These are phyloP conservation scores for Halocaridina rubra DNA, from an alignment of 2,888 invertebrate genomes.

Conservation along the genomic window DNA sequence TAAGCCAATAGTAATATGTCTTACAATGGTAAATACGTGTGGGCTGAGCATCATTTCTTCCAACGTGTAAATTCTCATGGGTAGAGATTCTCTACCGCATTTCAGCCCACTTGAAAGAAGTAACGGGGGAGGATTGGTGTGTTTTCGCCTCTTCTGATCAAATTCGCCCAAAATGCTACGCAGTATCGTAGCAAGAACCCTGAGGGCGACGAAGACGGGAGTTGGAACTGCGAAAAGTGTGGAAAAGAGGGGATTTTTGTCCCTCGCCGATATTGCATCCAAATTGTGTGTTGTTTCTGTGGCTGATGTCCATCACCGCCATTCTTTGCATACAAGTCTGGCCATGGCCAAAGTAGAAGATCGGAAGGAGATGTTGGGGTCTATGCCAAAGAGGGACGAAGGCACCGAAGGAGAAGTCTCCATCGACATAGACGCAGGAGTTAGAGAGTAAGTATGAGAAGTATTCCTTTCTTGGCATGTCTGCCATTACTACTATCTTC, in stretches of 20 bases:
- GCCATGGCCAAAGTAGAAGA: slow-evolving; percentile 66
- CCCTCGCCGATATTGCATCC: slow-evolving; percentile 12
- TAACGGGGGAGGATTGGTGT: slow-evolving; percentile 28
- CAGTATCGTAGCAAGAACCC: slow-evolving; percentile 36
- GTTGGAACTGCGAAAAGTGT: background rate
- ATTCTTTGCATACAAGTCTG: slow-evolving; percentile 5
- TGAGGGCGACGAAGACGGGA: background rate
- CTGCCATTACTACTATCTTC: too few relatives aligned
- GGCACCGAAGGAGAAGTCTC: slow-evolving; percentile 82
- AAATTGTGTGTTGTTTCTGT: slow-evolving; percentile 12
- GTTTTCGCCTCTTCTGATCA: slow-evolving; percentile 15
- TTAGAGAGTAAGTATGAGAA: slow-evolving; percentile 73
- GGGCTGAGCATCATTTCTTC: slow-evolving; percentile 6
- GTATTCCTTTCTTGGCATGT: too few relatives aligned
- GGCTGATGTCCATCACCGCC: background rate
- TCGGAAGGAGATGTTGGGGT: slow-evolving; percentile 67
- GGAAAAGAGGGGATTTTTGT: background rate
- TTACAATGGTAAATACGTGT: background rate
- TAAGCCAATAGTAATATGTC: background rate
- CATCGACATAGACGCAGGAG: slow-evolving; percentile 77
- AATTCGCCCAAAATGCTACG: slow-evolving; percentile 24
- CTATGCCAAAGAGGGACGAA: slow-evolving; percentile 74
- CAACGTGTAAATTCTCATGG: background rate
- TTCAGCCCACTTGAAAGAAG: slow-evolving; percentile 41
- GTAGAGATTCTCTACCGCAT: background rate